These are phyloP conservation scores for Cephus rjabovi DNA, from an alignment of 2,888 invertebrate genomes.

Conservation along the genomic window DNA sequence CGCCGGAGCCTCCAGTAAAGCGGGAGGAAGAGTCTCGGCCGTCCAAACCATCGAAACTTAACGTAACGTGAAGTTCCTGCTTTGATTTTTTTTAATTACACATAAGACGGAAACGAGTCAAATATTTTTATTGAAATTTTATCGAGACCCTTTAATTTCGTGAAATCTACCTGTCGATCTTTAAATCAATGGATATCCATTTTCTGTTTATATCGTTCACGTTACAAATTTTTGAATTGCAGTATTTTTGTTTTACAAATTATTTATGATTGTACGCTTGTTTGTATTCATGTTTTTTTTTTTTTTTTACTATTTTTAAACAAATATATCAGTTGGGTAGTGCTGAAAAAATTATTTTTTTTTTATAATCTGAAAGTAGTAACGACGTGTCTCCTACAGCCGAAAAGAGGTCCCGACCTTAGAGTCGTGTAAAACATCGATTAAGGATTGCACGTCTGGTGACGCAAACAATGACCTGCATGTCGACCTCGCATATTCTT, in stretches of 20 bases:
- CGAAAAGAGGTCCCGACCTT: background rate
- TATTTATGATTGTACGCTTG: background rate
- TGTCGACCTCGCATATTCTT: constrained; percentile 54
- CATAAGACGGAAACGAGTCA: too few relatives aligned
- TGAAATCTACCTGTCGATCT: too few relatives aligned
- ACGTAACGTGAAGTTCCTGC: background rate
- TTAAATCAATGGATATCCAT: background rate
- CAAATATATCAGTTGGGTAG: background rate
- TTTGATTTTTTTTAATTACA: background rate
- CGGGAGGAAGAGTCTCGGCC: constrained; percentile 24
- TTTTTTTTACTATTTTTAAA: background rate
- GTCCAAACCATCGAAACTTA: background rate
- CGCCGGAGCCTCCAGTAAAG: constrained; percentile 32
- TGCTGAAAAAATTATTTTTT: background rate
- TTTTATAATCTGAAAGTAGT: background rate
- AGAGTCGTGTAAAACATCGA: background rate
- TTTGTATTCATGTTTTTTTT: too few relatives aligned
- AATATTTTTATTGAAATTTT: too few relatives aligned
- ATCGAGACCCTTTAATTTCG: too few relatives aligned
- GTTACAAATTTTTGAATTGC: background rate
- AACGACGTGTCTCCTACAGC: background rate
- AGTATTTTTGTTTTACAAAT: background rate
- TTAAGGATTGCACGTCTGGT: constrained; percentile 34
- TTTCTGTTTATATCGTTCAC: background rate
- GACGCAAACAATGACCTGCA: constrained; percentile 62